Evolutionary conservation across 2,797 vertebrate genomes (phyloP).

Genomic region (Spheniscus humboldti): DNA sequence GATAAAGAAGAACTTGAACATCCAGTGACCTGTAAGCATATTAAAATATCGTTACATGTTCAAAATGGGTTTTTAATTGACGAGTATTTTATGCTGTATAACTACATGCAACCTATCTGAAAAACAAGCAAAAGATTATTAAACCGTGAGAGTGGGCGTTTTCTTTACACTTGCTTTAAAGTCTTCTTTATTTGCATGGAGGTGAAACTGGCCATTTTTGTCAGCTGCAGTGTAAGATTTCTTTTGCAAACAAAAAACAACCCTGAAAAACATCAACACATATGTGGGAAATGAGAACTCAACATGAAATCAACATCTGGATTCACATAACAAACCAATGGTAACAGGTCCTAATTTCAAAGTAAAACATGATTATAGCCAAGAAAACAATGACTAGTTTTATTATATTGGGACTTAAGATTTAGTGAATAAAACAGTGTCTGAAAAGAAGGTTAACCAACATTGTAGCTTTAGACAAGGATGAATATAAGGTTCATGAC

Average conservation of each 20-base stretch:
- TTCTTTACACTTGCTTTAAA: not conserved
- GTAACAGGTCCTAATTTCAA: not conserved
- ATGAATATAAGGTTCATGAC: not conserved
- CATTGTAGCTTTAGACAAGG: not conserved
- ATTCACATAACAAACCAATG: not conserved
- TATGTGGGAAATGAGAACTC: not conserved
- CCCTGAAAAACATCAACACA: not conserved
- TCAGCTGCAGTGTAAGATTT: not conserved
- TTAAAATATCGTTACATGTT: not conserved
- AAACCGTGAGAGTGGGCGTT: not conserved
- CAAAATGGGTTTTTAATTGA: not conserved
- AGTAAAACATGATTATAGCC: not conserved
- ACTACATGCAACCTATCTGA: not conserved
- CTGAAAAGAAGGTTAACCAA: not conserved
- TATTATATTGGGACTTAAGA: not conserved
- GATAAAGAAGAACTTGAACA: not conserved
- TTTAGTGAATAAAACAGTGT: not conserved
- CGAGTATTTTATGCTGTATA: not conserved
- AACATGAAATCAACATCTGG: not conserved
- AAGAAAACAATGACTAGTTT: not conserved
- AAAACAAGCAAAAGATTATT: not conserved
- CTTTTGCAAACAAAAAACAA: not conserved
- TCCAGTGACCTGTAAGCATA: not conserved
- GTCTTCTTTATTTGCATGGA: not conserved
- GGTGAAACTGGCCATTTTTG: not conserved